A percentile compares a stretch with the other conserved stretches of the same genome.
Conservation (phyloP, 1,140 invertebrate species). For the Caligus rogercresseyi region DNA sequence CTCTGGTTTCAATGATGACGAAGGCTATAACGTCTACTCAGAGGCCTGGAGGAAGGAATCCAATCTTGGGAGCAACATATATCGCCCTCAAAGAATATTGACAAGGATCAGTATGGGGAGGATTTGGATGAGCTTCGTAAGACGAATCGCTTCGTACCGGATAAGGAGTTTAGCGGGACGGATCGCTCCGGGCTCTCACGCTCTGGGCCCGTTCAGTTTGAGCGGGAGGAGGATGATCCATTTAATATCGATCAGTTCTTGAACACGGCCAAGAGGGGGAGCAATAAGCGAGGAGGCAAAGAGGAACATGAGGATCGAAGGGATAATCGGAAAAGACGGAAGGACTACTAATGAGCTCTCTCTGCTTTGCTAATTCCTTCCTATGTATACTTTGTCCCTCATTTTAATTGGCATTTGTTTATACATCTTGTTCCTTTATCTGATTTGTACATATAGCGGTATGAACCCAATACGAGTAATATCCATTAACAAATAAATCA, state of each 20-base stretch:
- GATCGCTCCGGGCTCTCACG: slow-evolving; percentile 42
- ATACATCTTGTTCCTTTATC: too few species aligned
- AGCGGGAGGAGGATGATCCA: slow-evolving; percentile 76
- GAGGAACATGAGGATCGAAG: slow-evolving; percentile 25
- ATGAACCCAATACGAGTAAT: too few species aligned
- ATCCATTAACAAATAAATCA: too few species aligned
- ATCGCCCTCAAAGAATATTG: slow-evolving; percentile 67
- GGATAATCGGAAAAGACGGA: slow-evolving; percentile 24
- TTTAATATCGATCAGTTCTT: slow-evolving; percentile 96
- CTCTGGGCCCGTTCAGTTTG: slow-evolving; percentile 91
- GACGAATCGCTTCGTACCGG: slow-evolving; percentile 59
- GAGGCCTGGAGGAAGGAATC: slow-evolving; percentile 73
- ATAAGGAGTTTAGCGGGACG: slow-evolving; percentile 85
- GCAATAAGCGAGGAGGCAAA: slow-evolving; percentile 36
- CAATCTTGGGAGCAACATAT: slow-evolving; percentile 68
- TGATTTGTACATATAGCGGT: too few species aligned
- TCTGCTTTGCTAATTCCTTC: too few species aligned
- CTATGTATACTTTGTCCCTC: too few species aligned
- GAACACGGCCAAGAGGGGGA: slow-evolving; percentile 77
- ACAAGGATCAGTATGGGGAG: slow-evolving; percentile 77
- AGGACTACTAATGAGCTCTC: slow-evolving; percentile 18
- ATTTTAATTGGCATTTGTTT: too few species aligned
- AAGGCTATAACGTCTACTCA: slow-evolving; percentile 94
- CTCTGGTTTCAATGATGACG: slow-evolving; percentile 90
- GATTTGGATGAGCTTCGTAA: slow-evolving; percentile 62